phyloP scores from a whole-genome alignment of 2,888 invertebrate species.

The Lepidochrysops patricia region DNA sequence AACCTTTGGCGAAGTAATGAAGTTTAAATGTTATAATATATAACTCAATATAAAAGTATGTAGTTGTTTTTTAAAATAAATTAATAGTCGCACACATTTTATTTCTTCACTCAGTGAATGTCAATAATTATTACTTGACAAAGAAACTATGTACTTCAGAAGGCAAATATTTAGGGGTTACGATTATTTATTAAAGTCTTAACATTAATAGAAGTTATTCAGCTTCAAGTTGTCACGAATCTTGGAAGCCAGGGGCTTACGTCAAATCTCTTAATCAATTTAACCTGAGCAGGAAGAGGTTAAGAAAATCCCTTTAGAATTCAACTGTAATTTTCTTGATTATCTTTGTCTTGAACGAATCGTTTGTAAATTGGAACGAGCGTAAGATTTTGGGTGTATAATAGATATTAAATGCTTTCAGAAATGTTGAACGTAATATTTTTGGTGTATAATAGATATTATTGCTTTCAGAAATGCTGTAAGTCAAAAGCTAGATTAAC shows the following conservation, averaged over 20 bases:
- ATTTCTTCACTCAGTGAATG: too few species aligned
- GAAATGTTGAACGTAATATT: too few species aligned
- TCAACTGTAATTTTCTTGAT: conserved; percentile 11
- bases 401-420: not conserved
- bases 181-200: not conserved
- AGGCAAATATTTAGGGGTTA: not conserved
- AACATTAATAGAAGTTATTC: not conserved
- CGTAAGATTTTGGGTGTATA: not conserved
- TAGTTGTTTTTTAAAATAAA: too few species aligned
- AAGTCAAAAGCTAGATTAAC: too few species aligned
- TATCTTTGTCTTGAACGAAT: conserved; percentile 9
- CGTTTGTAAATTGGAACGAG: conserved; percentile 4
- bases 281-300: conserved; percentile 1
- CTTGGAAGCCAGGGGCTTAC: conserved; percentile 3
- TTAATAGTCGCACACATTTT: too few species aligned
- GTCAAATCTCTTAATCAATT: conserved; percentile 12
- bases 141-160: too few species aligned
- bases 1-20: not conserved
- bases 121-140: too few species aligned
- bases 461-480: too few species aligned
- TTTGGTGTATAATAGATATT: too few species aligned
- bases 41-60: too few species aligned
- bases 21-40: too few species aligned
- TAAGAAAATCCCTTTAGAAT: conserved; percentile 7
- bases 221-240: conserved; percentile 3